These are phyloP conservation scores for Lontra canadensis DNA, from an alignment of 2,113 vertebrate genomes.

Conservation along the genomic window DNA sequence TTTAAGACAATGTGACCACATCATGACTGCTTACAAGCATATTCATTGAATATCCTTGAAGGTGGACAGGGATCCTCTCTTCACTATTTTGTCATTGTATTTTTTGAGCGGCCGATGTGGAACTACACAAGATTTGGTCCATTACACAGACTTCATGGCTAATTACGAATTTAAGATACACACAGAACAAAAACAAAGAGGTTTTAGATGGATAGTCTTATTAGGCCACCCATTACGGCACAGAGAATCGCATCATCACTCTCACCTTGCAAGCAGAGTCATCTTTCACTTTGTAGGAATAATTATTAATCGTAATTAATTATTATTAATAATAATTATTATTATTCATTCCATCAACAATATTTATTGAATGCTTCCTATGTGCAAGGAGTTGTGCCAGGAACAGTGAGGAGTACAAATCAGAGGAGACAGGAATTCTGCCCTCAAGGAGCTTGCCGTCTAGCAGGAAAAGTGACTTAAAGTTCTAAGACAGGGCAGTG, in stretches of 20 bases:
- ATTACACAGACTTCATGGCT: background rate
- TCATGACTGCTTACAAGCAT: background rate
- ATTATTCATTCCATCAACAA: background rate
- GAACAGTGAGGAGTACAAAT: background rate
- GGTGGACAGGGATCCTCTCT: background rate
- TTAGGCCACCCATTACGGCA: background rate
- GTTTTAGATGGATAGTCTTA: slow-evolving; percentile 13
- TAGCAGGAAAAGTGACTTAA: background rate
- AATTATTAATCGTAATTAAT: background rate
- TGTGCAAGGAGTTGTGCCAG: background rate
- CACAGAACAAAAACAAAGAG: background rate
- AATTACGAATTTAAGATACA: background rate
- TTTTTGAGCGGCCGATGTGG: background rate
- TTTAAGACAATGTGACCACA: background rate
- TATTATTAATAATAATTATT: background rate
- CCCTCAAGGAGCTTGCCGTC: slow-evolving; percentile 5
- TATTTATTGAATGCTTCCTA: slow-evolving; percentile 19
- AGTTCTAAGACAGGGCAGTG: background rate
- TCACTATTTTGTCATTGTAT: background rate
- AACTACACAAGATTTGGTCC: background rate
- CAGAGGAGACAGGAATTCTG: background rate
- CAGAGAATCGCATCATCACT: background rate
- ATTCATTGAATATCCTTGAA: background rate
- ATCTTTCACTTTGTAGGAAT: background rate
- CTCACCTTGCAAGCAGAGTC: background rate